Percentiles rank a stretch among this genome's conserved stretches.
Conservation (phyloP, 1,140 invertebrate species). For the Drosophila bocqueti region DNA sequence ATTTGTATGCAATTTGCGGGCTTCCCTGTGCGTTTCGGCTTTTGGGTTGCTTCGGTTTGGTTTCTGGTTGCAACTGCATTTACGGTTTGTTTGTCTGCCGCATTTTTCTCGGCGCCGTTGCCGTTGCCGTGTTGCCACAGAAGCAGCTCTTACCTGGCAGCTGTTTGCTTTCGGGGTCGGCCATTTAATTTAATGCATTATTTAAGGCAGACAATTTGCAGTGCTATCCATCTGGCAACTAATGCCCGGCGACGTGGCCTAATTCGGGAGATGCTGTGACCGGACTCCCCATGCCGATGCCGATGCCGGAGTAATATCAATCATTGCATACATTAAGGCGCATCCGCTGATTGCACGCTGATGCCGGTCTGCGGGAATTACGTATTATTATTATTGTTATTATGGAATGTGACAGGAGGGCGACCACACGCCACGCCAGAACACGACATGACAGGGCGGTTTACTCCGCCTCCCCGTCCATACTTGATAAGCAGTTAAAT, state of each 20-base stretch:
- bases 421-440: constrained; percentile 8
- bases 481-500: constrained; percentile 50
- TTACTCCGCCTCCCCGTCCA: constrained; percentile 2
- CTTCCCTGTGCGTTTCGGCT: constrained; percentile 47
- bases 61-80: constrained; percentile 37
- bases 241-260: constrained; percentile 44
- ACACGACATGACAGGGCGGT: neutral
- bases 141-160: constrained; percentile 28
- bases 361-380: constrained; percentile 27
- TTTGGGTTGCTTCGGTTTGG: constrained; percentile 38
- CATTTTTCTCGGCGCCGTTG: constrained; percentile 31
- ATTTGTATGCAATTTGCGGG: constrained; percentile 71
- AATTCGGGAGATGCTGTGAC: constrained; percentile 15
- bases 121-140: constrained; percentile 12
- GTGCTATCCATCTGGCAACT: constrained; percentile 16
- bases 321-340: constrained; percentile 55
- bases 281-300: neutral
- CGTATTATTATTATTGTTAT: constrained; percentile 44
- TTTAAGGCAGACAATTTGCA: constrained; percentile 50
- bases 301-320: constrained; percentile 34
- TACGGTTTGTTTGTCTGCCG: constrained; percentile 41
- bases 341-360: constrained; percentile 35
- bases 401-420: constrained; percentile 44
- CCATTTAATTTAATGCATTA: constrained; percentile 59
- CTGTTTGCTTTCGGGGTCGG: constrained; percentile 28